These are phyloP conservation scores for Himalopsyche kuldschensis DNA, from an alignment of 2,888 invertebrate genomes.

Conservation along the genomic window DNA sequence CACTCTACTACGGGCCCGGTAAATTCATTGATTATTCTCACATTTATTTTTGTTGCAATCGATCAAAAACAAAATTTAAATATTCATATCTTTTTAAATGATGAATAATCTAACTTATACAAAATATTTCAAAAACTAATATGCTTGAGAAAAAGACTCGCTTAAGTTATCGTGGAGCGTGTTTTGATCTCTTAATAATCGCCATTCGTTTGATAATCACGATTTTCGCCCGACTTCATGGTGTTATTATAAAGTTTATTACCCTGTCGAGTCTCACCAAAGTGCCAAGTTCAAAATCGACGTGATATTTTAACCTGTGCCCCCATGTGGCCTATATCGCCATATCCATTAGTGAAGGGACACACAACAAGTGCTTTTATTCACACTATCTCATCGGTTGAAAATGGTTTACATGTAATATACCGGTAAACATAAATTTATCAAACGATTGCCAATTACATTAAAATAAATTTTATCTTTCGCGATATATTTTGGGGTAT, in stretches of 20 bases:
- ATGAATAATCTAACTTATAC: no score
- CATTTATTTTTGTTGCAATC: no score
- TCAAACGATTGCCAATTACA: no score
- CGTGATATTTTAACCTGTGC: neutral
- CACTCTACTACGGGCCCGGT: no score
- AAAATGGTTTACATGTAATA: no score
- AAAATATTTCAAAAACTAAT: no score
- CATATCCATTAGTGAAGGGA: neutral
- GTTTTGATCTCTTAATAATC: neutral
- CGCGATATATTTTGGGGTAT: no score
- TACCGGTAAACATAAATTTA: no score
- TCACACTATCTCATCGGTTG: neutral
- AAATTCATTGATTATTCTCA: no score
- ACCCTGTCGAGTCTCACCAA: neutral
- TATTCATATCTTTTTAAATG: no score
- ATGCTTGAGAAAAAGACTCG: neutral
- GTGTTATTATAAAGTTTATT: neutral
- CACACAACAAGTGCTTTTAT: neutral
- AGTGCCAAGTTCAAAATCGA: neutral
- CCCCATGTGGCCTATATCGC: neutral
- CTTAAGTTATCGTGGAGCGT: neutral
- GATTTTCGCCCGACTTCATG: neutral
- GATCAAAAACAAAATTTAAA: no score
- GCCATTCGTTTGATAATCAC: neutral
- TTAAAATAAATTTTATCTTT: no score